Evolutionary conservation across 1,140 invertebrate genomes (phyloP).

Genomic region (Hylaeus volcanicus): DNA sequence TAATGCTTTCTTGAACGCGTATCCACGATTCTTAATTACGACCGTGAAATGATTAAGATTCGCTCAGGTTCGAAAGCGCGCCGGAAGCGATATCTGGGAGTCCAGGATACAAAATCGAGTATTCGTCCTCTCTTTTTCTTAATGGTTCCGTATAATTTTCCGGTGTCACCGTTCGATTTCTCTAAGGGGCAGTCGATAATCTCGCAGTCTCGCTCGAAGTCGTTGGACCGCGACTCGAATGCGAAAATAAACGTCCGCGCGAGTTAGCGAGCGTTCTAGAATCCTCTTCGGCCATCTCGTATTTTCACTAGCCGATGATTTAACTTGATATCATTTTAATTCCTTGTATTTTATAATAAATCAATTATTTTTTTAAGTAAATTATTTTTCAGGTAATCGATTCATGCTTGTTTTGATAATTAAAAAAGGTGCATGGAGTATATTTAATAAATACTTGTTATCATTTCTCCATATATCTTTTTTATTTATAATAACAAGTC

Average conservation of each 20-base stretch:
- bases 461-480: too few relatives aligned
- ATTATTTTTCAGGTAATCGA: too few relatives aligned
- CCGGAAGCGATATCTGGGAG: slow-evolving; percentile 36
- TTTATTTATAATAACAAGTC: too few relatives aligned
- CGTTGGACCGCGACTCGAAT: slow-evolving; percentile 36
- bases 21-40: slow-evolving; percentile 47
- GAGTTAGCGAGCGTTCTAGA: slow-evolving; percentile 9
- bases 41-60: slow-evolving; percentile 62
- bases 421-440: too few relatives aligned
- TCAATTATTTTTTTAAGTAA: too few relatives aligned
- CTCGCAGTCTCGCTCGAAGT: background rate
- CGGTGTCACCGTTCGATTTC: slow-evolving; percentile 4
- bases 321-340: too few relatives aligned
- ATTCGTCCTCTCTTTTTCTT: background rate
- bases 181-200: slow-evolving; percentile 10
- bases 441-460: too few relatives aligned
- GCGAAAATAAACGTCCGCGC: slow-evolving; percentile 18
- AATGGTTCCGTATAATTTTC: background rate
- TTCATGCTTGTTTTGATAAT: too few relatives aligned
- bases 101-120: background rate
- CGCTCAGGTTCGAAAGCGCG: slow-evolving; percentile 51
- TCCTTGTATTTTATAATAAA: too few relatives aligned
- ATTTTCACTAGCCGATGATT: too few relatives aligned
- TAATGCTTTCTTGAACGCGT: slow-evolving; percentile 68
- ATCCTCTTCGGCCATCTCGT: background rate